These are phyloP conservation scores for Platanista minor DNA, from an alignment of 2,113 vertebrate species.

Conservation along the genomic window DNA sequence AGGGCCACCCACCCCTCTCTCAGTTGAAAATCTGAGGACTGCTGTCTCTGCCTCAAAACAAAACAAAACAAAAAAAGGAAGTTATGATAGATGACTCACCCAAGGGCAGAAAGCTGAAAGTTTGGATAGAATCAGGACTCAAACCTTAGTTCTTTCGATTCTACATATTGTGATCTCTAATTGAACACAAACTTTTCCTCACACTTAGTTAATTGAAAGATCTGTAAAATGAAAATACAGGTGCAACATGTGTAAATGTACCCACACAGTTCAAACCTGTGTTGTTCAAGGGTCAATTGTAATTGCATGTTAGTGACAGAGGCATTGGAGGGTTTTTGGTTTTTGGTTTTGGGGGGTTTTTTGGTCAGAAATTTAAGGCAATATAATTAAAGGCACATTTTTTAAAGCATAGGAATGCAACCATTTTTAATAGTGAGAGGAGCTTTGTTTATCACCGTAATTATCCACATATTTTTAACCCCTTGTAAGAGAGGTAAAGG, in stretches of 20 bases:
- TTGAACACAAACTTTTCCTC: background rate
- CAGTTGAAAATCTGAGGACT: background rate
- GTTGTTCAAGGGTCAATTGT: background rate
- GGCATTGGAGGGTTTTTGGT: background rate
- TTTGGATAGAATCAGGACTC: background rate
- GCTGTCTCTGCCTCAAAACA: background rate
- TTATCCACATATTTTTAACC: conserved; percentile 10
- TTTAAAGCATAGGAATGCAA: background rate
- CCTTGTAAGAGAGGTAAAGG: background rate
- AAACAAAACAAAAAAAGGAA: no score
- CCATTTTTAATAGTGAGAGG: background rate
- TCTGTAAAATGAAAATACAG: background rate
- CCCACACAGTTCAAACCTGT: background rate
- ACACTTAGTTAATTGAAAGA: background rate
- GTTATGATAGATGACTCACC: background rate
- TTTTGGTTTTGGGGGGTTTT: background rate
- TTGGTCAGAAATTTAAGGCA: background rate
- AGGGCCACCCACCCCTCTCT: background rate
- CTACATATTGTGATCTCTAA: background rate
- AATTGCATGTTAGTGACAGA: background rate
- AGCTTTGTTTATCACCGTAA: background rate
- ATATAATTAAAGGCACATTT: background rate
- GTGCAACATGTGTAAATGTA: background rate
- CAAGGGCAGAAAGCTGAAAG: background rate
- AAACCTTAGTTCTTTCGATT: background rate